Evolutionary conservation across 2,113 vertebrate genomes (phyloP).

Genomic region (Kryptolebias marmoratus): DNA sequence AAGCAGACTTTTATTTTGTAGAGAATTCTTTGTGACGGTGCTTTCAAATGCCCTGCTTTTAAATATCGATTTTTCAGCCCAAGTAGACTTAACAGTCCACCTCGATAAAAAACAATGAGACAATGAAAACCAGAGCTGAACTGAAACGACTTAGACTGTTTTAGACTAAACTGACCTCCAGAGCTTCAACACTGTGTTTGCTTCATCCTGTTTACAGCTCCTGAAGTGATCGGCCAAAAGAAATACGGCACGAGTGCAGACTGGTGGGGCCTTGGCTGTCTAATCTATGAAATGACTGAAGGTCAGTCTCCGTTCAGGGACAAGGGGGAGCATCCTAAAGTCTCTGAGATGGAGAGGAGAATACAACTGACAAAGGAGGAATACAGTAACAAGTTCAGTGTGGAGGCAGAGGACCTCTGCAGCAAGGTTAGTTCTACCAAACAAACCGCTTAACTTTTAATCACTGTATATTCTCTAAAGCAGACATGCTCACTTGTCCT

Average conservation of each 20-base stretch:
- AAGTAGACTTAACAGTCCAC: too few species aligned
- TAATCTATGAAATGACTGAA: constrained; percentile 87
- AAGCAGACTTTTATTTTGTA: too few species aligned
- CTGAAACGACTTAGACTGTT: background rate
- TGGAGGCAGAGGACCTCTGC: constrained; percentile 76
- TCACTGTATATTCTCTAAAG: background rate
- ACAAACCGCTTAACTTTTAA: too few species aligned
- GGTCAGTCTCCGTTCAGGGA: constrained; percentile 79
- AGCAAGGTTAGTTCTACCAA: constrained; percentile 66
- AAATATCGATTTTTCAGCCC: too few species aligned
- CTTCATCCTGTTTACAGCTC: constrained; percentile 71
- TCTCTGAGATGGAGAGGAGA: constrained; percentile 81
- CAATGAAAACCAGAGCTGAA: too few species aligned
- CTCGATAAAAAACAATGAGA: too few species aligned
- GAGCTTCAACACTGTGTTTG: background rate
- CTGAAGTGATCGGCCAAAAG: constrained; percentile 83
- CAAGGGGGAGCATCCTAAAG: constrained; percentile 73
- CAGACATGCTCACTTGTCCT: background rate
- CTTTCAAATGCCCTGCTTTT: too few species aligned
- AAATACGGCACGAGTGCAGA: constrained; percentile 81
- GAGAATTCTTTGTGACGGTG: too few species aligned
- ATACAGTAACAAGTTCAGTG: constrained; percentile 76
- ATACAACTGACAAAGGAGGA: constrained; percentile 68
- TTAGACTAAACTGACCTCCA: background rate
- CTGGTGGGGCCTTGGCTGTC: constrained; percentile 91